A percentile compares a stretch with the other conserved stretches of the same genome.
Conservation (phyloP, 2,888 invertebrate species). For the Tetanocera ferruginea region DNA sequence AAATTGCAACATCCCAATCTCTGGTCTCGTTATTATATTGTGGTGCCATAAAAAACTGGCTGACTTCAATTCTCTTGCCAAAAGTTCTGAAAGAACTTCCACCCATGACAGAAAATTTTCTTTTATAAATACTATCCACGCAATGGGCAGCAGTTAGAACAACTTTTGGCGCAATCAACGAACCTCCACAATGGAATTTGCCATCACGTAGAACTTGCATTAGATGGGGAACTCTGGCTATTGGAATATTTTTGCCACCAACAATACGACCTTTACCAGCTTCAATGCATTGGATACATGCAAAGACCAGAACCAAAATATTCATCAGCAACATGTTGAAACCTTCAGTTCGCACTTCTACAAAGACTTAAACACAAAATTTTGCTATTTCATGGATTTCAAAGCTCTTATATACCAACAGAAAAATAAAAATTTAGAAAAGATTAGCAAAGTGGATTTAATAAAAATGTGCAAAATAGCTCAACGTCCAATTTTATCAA, state of each 20-base stretch:
- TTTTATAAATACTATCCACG: constrained; percentile 42
- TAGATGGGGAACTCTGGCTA: constrained; percentile 57
- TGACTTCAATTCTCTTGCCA: constrained; percentile 47
- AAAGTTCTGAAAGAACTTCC: constrained; percentile 47
- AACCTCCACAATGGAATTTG: constrained; percentile 62
- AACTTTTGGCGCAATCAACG: constrained; percentile 58
- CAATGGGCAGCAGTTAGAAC: constrained; percentile 66
- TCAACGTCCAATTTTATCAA: too few relatives aligned
- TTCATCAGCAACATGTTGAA: too few relatives aligned
- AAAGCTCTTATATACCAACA: too few relatives aligned
- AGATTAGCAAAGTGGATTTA: too few relatives aligned
- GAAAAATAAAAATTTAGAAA: too few relatives aligned
- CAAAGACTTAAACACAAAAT: too few relatives aligned
- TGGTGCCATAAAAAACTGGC: constrained; percentile 48
- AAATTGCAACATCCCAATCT: constrained; percentile 56
- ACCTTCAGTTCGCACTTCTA: too few relatives aligned
- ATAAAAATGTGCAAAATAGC: too few relatives aligned
- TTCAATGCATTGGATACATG: too few relatives aligned
- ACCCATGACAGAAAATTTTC: constrained; percentile 57
- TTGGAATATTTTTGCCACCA: constrained; percentile 56
- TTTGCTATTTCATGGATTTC: too few relatives aligned
- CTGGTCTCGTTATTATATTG: constrained; percentile 52
- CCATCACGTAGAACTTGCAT: constrained; percentile 58
- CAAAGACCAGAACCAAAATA: too few relatives aligned
- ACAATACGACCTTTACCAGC: constrained; percentile 54